phyloP scores from a whole-genome alignment of 2,113 vertebrate species.

The Dasyornis broadbenti region DNA sequence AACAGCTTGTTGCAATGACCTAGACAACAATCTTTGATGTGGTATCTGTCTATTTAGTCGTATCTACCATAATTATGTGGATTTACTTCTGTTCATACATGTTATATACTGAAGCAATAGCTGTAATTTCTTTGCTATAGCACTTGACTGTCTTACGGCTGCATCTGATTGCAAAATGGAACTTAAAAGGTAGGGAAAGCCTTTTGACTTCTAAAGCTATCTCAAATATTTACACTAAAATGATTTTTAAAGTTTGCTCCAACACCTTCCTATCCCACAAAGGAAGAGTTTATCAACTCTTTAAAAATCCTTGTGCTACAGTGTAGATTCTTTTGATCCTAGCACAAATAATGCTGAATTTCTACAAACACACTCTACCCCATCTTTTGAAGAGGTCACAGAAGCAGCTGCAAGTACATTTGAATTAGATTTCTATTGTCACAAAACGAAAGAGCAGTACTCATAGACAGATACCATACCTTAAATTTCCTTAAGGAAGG shows the following conservation, averaged over 20 bases:
- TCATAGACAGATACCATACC: neutral
- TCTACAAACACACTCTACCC: neutral
- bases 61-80: neutral
- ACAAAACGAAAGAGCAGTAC: neutral
- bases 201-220: neutral
- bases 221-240: neutral
- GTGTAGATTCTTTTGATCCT: neutral
- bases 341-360: neutral
- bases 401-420: neutral
- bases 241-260: neutral
- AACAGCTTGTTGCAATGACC: neutral
- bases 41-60: too few relatives aligned
- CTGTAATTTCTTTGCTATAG: neutral
- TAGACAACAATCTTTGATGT: neutral
- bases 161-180: neutral
- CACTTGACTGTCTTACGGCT: neutral
- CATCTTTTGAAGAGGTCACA: neutral
- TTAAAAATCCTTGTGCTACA: neutral
- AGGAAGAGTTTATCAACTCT: neutral
- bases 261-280: neutral
- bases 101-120: neutral
- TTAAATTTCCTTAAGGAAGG: conserved; percentile 39
- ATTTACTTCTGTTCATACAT: neutral
- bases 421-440: neutral
- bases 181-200: neutral